Conservation (phyloP, 2,797 vertebrate genomes). For the Heterohyrax brucei region DNA sequence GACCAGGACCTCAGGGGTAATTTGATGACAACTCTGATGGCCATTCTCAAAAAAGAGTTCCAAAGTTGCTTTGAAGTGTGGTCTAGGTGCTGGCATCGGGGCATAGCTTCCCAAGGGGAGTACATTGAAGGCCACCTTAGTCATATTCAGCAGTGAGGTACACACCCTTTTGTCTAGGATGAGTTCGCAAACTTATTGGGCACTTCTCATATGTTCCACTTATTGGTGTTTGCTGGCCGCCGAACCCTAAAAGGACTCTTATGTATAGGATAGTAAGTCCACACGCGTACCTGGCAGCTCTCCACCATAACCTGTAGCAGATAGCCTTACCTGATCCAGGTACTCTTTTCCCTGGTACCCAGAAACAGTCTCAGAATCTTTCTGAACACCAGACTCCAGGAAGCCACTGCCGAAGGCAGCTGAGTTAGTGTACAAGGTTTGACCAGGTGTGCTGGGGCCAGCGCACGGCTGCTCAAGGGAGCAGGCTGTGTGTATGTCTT, state of each 20-base stretch:
- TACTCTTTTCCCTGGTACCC: not conserved
- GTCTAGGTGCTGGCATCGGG: too few relatives aligned
- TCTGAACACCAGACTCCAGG: not conserved
- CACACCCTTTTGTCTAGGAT: too few relatives aligned
- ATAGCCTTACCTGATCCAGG: not conserved
- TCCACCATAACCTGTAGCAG: rapidly evolving
- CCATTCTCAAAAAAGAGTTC: too few relatives aligned
- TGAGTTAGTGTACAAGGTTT: not conserved
- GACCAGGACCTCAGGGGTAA: too few relatives aligned
- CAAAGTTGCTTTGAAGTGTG: too few relatives aligned
- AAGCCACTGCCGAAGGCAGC: not conserved
- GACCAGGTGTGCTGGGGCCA: too few relatives aligned
- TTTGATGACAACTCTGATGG: too few relatives aligned
- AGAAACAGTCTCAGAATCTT: constrained; percentile 5
- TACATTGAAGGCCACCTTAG: too few relatives aligned
- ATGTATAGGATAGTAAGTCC: not conserved
- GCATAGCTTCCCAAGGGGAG: too few relatives aligned
- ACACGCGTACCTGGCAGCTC: rapidly evolving
- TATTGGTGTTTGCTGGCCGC: not conserved
- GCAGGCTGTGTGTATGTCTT: not conserved
- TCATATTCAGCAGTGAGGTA: too few relatives aligned
- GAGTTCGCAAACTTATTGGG: too few relatives aligned
- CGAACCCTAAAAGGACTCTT: not conserved
- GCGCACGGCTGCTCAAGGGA: not conserved
- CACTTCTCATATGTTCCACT: not conserved